A percentile compares a stretch with the other conserved stretches of the same genome.
phyloP scores from a whole-genome alignment of 2,797 vertebrate species.

The Pogoniulus pusillus region DNA sequence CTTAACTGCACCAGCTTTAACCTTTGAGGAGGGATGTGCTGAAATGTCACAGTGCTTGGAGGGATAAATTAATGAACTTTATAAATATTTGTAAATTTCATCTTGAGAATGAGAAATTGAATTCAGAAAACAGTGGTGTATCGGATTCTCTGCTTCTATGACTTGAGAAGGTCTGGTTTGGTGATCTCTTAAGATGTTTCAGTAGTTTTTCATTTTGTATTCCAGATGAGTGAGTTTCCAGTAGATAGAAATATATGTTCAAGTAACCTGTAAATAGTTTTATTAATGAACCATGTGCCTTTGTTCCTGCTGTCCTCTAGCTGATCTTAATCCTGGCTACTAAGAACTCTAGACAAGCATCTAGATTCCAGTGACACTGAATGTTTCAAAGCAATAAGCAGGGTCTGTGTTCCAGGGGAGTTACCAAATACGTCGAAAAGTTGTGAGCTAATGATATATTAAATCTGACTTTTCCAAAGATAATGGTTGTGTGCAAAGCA shows the following conservation, averaged over 20 bases:
- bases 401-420: slow-evolving; percentile 9
- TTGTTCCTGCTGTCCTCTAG: slow-evolving; percentile 23
- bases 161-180: background rate
- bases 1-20: slow-evolving; percentile 20
- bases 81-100: background rate
- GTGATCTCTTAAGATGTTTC: background rate
- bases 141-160: background rate
- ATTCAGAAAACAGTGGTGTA: background rate
- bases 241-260: background rate
- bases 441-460: background rate
- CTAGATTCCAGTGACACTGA: background rate
- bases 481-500: background rate
- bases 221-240: background rate
- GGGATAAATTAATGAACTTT: background rate
- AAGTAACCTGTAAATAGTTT: slow-evolving; percentile 43
- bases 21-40: slow-evolving; percentile 18
- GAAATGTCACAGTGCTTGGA: background rate
- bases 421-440: background rate
- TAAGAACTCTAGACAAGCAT: background rate
- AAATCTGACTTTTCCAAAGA: slow-evolving; percentile 36
- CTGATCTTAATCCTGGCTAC: slow-evolving; percentile 11
- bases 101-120: background rate
- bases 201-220: background rate
- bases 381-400: slow-evolving; percentile 56
- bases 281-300: slow-evolving; percentile 56